Evolutionary conservation across 2,888 invertebrate species (phyloP), one percentile per base, ranked within the genome.

Genomic region (Hemithea aestivaria): DNA sequence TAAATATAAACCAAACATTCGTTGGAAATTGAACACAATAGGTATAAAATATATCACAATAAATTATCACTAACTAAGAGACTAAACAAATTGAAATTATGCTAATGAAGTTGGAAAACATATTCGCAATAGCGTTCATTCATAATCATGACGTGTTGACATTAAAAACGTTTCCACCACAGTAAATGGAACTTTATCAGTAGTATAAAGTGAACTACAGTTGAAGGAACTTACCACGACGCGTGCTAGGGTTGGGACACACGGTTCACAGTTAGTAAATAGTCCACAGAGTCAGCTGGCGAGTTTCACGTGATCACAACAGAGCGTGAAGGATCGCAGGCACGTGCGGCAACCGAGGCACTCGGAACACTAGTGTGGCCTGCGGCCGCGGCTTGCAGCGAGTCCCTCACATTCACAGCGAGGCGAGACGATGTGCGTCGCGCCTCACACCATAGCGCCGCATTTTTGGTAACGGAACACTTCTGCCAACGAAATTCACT

Each of bases 391-490:
- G 54, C 56, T 43, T 45, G 51, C 52, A 48, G 52, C 45, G 52
- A 44, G 48, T 33, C 24, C 12, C 45, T 46, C 45, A 45, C 50
- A 40, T 8, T 33, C 36, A 45, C 38, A 39, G 41, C 46, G 73
- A 73, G 67, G 73, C 76, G 80, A 65, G 76, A 71, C 69, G 66
- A 44, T 53, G 45, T 35, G 52, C 59, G 69, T 65, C 80, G 69
- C 82, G 83, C 80, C 83, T 73, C 78, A 57, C 53, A 20, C 62
- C 54, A 51, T 48, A 43, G 48, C 65, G 62, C 78, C 81, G 81
- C 84, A 83, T 85, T 80, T 82, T 82, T 63, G 27, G 25, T 23
- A 53, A 46, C 59, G 54, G 56, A 35, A 50, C 49, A 43, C 49
- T 48, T 47, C 48, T 56, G 34, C 40, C 39, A 45, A 53, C 41